Percentiles rank a stretch among this genome's conserved stretches.
phyloP scores from a whole-genome alignment of 2,113 vertebrate genomes.

The Dasypus novemcinctus region DNA sequence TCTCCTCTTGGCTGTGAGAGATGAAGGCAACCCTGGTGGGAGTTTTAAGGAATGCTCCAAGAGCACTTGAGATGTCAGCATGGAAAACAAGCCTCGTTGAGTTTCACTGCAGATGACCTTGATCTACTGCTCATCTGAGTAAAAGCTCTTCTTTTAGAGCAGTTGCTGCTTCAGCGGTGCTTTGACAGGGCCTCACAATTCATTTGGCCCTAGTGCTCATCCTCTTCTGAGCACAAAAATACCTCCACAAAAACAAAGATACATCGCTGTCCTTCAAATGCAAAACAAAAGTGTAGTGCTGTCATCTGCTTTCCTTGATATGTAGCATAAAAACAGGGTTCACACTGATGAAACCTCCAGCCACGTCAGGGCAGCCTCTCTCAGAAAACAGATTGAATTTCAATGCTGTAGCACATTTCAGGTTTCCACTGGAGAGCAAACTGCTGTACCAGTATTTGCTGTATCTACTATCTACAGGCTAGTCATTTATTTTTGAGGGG shows the following conservation, averaged over 20 bases:
- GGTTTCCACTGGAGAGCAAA: not conserved
- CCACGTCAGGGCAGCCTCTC: no score
- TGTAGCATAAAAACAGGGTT: no score
- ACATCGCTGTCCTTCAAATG: no score
- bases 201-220: no score
- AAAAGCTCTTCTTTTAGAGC: no score
- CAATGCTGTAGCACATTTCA: not conserved
- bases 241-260: no score
- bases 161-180: accelerated
- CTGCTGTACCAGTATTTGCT: not conserved
- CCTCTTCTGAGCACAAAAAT: no score
- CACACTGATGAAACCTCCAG: no score
- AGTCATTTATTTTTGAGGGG: not conserved
- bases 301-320: not conserved
- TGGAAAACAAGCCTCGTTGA: accelerated
- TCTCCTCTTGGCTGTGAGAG: no score
- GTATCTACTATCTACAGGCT: not conserved
- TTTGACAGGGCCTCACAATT: no score
- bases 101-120: not conserved
- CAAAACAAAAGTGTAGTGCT: not conserved
- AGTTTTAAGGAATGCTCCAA: not conserved
- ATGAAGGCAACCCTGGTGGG: no score
- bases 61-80: accelerated
- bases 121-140: not conserved
- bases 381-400: not conserved